Percentiles rank a stretch among this genome's conserved stretches.
phyloP scores from a whole-genome alignment of 2,888 invertebrate genomes.

The Pollenia amentaria region DNA sequence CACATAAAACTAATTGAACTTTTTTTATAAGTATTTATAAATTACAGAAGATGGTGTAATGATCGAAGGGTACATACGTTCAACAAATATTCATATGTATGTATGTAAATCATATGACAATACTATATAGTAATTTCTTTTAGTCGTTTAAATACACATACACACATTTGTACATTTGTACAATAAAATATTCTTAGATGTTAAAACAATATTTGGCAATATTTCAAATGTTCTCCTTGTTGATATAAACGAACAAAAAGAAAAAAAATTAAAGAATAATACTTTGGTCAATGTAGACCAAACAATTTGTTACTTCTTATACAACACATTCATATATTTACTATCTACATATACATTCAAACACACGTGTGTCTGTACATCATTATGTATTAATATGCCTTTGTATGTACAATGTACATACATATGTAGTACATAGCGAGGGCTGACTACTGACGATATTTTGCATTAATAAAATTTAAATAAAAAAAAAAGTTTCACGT shows the following conservation, averaged over 20 bases:
- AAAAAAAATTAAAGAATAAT: constrained; percentile 3
- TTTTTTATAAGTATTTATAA: neutral
- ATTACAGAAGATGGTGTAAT: neutral
- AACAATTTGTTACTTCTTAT: constrained; percentile 33
- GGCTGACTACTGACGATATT: neutral
- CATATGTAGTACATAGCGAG: neutral
- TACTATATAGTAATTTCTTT: too few species aligned
- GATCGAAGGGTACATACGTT: neutral
- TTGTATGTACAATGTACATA: neutral
- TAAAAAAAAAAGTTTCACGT: neutral
- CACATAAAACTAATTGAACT: neutral
- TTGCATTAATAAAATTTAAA: constrained; percentile 11
- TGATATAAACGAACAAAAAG: constrained; percentile 11
- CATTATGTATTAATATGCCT: neutral
- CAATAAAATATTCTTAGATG: constrained; percentile 4
- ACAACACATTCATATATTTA: neutral
- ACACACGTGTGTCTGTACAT: neutral
- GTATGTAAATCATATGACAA: neutral
- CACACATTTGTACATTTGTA: neutral
- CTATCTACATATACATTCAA: neutral
- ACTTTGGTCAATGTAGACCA: constrained; percentile 14
- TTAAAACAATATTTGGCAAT: constrained; percentile 46
- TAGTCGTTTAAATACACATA: too few species aligned
- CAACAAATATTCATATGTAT: neutral
- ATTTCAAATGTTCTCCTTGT: constrained; percentile 47